Evolutionary conservation across 2,113 vertebrate genomes (phyloP).

Genomic region (Stictonetta naevosa): DNA sequence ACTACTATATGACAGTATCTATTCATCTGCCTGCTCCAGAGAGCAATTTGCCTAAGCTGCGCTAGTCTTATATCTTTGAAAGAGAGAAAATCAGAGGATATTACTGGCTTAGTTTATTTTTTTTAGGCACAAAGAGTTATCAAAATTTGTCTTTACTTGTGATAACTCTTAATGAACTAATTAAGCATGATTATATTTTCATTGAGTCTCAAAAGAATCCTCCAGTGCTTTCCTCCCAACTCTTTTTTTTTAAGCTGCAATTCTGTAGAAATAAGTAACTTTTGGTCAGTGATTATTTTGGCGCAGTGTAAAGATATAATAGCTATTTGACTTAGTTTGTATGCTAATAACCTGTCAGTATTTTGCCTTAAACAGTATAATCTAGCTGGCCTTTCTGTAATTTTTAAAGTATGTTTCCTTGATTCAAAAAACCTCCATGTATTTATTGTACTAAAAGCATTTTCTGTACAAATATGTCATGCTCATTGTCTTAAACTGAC

Average conservation of each 20-base stretch:
- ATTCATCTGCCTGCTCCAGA: not conserved
- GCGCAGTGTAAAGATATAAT: not conserved
- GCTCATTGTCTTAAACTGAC: not conserved
- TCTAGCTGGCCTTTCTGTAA: not conserved
- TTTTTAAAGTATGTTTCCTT: not conserved
- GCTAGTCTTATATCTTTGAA: not conserved
- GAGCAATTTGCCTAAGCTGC: not conserved
- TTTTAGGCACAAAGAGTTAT: not conserved
- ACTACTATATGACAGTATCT: not conserved
- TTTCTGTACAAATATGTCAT: not conserved
- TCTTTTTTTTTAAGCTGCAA: not conserved
- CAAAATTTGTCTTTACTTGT: not conserved
- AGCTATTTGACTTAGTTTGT: not conserved
- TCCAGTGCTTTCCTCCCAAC: rapidly evolving
- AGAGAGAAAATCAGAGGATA: not conserved
- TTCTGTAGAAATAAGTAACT: not conserved
- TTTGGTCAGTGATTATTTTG: not conserved
- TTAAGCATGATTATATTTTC: not conserved
- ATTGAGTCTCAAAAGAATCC: not conserved
- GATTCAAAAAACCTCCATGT: not conserved
- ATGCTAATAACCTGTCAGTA: not conserved
- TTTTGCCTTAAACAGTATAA: not conserved
- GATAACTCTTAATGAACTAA: not conserved
- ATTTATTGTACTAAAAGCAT: not conserved
- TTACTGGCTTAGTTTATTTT: not conserved